These are phyloP conservation scores for Aphelocoma californica DNA, from an alignment of 2,797 vertebrate species.

Conservation along the genomic window DNA sequence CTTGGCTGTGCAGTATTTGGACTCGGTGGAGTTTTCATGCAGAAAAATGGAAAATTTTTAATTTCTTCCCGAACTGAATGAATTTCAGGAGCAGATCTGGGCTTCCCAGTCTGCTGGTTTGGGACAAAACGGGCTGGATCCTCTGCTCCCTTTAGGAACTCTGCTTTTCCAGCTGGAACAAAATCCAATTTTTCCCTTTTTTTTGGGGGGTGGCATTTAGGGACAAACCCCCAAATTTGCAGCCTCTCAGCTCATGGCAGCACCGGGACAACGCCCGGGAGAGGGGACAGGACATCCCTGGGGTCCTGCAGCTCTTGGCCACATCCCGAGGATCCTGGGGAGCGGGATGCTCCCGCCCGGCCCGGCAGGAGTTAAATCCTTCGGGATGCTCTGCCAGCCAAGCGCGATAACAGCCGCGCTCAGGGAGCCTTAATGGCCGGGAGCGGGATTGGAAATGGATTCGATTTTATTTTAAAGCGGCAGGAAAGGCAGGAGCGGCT, in stretches of 20 bases:
- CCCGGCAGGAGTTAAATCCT: neutral
- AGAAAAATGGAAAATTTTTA: neutral
- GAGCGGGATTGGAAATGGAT: constrained; percentile 2
- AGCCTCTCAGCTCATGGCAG: fast-evolving
- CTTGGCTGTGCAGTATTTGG: neutral
- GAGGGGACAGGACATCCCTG: neutral
- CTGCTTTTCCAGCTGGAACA: neutral
- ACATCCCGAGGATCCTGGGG: neutral
- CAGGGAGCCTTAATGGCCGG: neutral
- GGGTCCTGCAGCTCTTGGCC: neutral
- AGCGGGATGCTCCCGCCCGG: neutral
- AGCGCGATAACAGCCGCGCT: neutral
- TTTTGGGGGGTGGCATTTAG: too few species aligned
- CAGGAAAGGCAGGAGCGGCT: neutral
- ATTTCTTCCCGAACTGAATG: neutral
- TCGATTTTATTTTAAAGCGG: constrained; percentile 20
- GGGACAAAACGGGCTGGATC: neutral
- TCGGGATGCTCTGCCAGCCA: neutral
- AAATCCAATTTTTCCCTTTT: neutral
- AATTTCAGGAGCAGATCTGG: neutral
- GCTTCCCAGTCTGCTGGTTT: neutral
- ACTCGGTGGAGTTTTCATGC: neutral
- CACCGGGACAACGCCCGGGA: neutral
- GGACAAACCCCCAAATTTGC: neutral
- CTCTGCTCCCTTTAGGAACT: neutral